These are phyloP conservation scores for Plestiodon gilberti DNA, from an alignment of 2,113 vertebrate species.

Conservation along the genomic window DNA sequence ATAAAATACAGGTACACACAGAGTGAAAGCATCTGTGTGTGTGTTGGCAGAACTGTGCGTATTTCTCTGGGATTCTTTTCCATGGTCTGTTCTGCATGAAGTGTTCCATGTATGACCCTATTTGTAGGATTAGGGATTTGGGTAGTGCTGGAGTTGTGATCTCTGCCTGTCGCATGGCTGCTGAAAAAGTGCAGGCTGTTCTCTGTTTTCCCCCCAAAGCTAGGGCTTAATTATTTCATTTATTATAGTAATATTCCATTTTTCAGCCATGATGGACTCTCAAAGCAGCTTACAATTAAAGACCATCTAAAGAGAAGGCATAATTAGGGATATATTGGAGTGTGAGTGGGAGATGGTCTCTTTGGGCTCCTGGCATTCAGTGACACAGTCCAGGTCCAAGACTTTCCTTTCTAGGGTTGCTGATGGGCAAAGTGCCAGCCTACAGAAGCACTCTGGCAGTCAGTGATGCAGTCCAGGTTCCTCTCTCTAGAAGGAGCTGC, in stretches of 20 bases:
- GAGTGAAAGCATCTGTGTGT: no score
- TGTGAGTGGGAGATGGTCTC: background rate
- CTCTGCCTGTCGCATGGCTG: no score
- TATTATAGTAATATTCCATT: background rate
- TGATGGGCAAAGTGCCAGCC: background rate
- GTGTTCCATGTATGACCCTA: no score
- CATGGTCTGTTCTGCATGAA: accelerated
- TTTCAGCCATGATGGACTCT: background rate
- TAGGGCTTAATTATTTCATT: no score
- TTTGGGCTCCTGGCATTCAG: background rate
- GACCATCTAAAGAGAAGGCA: background rate
- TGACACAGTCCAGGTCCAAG: background rate
- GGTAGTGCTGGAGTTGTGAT: no score
- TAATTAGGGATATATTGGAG: background rate
- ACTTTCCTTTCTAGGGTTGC: background rate
- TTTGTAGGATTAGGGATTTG: background rate
- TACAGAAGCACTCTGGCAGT: background rate
- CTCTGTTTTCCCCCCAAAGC: background rate
- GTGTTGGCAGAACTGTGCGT: background rate
- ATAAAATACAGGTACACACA: no score
- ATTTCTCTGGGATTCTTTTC: slow-evolving; percentile 23
- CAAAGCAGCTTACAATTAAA: background rate
- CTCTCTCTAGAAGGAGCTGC: slow-evolving; percentile 81
- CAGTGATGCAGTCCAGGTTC: no score
- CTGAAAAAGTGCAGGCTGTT: background rate